These are phyloP conservation scores for Hoplostethus mediterraneus DNA, from an alignment of 2,797 vertebrate species.

Conservation along the genomic window DNA sequence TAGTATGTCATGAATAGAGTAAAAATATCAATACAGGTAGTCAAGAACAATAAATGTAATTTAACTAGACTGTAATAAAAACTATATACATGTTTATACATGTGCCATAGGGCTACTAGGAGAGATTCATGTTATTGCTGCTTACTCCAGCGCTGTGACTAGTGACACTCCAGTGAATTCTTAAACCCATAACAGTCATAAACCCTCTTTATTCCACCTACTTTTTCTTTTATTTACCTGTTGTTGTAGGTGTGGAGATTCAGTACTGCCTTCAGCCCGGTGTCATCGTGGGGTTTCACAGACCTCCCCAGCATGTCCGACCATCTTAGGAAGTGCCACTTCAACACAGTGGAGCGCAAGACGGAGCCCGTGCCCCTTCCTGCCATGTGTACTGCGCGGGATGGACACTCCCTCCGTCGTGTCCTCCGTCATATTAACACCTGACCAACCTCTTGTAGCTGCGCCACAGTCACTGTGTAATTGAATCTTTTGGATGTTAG, in stretches of 20 bases:
- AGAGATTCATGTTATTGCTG: too few species aligned
- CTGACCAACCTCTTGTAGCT: constrained; percentile 81
- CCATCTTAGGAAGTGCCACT: constrained; percentile 95
- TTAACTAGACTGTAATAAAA: too few species aligned
- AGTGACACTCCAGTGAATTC: too few species aligned
- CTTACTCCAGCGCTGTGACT: too few species aligned
- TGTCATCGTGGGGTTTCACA: constrained; percentile 93
- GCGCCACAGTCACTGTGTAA: constrained; percentile 87
- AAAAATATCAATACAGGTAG: too few species aligned
- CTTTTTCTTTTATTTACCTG: constrained; percentile 3
- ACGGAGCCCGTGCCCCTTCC: constrained; percentile 95
- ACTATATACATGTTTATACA: too few species aligned
- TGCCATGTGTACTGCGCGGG: constrained; percentile 94
- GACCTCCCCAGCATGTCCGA: constrained; percentile 96
- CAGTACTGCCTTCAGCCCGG: constrained; percentile 96
- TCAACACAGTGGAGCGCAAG: constrained; percentile 90
- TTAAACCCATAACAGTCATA: not conserved
- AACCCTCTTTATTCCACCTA: not conserved
- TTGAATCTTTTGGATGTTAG: constrained; percentile 87
- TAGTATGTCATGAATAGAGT: too few species aligned
- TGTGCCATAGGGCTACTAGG: too few species aligned
- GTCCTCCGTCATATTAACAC: constrained; percentile 82
- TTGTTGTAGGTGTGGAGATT: constrained; percentile 93
- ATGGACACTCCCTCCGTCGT: constrained; percentile 92
- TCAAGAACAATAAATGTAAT: too few species aligned